These are phyloP conservation scores for Gymnothorax javanicus DNA, from an alignment of 2,797 vertebrate genomes.

Conservation along the genomic window DNA sequence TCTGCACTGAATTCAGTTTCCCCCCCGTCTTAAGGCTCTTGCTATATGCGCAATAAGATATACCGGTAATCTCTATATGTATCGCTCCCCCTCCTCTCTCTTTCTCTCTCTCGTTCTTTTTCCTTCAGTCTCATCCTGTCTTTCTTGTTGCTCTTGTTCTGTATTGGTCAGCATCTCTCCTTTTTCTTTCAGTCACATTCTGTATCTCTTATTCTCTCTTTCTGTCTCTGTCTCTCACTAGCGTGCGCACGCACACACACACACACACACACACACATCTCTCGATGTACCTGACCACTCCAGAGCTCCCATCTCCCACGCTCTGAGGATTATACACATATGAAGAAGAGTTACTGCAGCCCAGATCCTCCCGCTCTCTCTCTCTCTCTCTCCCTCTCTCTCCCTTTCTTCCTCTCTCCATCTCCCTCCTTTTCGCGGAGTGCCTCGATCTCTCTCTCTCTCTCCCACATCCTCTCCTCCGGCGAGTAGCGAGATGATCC, in stretches of 20 bases:
- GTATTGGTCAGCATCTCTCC: not conserved
- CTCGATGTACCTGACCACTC: constrained; percentile 3
- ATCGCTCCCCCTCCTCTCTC: not conserved
- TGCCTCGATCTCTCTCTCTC: not conserved
- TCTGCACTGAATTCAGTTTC: not conserved
- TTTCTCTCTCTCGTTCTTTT: not conserved
- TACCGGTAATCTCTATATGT: not conserved
- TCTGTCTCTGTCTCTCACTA: not conserved
- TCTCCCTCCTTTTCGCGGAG: not conserved
- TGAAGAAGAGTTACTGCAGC: not conserved
- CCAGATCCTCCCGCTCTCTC: not conserved
- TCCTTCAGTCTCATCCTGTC: too few species aligned
- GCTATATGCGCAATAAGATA: not conserved
- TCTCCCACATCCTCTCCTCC: constrained; percentile 9
- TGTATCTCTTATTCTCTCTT: not conserved
- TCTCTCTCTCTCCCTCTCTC: not conserved
- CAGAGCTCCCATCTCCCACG: constrained; percentile 5
- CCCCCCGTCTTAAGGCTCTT: not conserved
- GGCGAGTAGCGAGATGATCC: constrained; percentile 4
- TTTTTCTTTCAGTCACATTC: not conserved
- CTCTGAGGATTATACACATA: not conserved
- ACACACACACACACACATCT: not conserved
- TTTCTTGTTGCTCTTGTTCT: too few species aligned
- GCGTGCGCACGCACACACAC: too few species aligned
- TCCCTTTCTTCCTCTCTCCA: not conserved